Evolutionary conservation across 2,888 invertebrate genomes (phyloP).

Genomic region (Melikaiella ostensackeni): DNA sequence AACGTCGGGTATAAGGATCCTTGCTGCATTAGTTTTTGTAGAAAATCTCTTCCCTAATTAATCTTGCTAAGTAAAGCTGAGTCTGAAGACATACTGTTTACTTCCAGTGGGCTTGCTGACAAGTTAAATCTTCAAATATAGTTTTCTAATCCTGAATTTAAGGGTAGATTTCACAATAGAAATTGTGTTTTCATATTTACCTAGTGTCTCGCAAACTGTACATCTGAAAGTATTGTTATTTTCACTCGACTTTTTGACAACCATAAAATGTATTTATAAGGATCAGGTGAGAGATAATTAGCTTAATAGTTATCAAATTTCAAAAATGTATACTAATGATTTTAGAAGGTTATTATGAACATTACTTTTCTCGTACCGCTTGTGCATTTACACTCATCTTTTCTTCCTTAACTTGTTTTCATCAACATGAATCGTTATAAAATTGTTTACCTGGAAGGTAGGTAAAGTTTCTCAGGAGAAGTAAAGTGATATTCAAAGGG

Average conservation of each 20-base stretch:
- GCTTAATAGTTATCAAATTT: background rate
- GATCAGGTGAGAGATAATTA: too few species aligned
- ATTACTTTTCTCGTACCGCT: background rate
- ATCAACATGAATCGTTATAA: background rate
- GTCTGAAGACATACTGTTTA: too few species aligned
- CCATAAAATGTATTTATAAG: too few species aligned
- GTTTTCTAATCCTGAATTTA: too few species aligned
- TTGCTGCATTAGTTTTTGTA: background rate
- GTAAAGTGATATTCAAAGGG: slow-evolving; percentile 6
- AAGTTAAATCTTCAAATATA: too few species aligned
- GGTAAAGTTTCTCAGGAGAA: background rate
- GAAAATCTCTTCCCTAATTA: background rate
- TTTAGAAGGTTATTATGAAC: background rate
- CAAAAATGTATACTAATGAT: background rate
- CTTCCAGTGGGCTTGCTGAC: too few species aligned
- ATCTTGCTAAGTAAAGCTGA: background rate
- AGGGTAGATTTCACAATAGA: too few species aligned
- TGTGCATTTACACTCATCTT: background rate
- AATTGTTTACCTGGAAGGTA: background rate
- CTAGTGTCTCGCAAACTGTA: too few species aligned
- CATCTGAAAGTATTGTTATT: too few species aligned
- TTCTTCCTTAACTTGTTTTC: background rate
- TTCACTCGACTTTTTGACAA: too few species aligned
- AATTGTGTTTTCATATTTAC: too few species aligned
- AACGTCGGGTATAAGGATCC: background rate